Evolutionary conservation across 2,797 vertebrate genomes (phyloP), one percentile per base, ranked within the genome.

Genomic region (Molossus molossus): DNA sequence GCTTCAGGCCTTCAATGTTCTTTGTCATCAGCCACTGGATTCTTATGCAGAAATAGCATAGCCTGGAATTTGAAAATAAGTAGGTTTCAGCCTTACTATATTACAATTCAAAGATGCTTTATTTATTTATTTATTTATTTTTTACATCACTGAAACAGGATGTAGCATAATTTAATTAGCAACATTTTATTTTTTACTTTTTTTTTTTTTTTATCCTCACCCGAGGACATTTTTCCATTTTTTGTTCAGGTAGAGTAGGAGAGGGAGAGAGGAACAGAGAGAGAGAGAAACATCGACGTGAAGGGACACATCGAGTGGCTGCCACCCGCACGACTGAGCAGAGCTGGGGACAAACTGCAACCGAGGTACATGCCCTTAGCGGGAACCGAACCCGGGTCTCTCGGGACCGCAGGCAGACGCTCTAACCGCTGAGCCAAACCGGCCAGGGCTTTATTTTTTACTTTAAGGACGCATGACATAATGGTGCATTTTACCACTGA

Each of bases 361-460:
- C n/a, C n/a, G n/a, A n/a, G n/a, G n/a, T n/a, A n/a, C n/a, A n/a
- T n/a, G n/a, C n/a, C n/a, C n/a, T n/a, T n/a, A n/a, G n/a, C n/a
- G n/a, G n/a, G n/a, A n/a, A n/a, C n/a, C n/a, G n/a, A n/a, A n/a
- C n/a, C n/a, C n/a, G n/a, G n/a, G n/a, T n/a, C n/a, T n/a, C n/a
- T n/a, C n/a, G n/a, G n/a, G n/a, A n/a, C n/a, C n/a, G n/a, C n/a
- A n/a, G n/a, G n/a, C n/a, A n/a, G n/a, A n/a, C n/a, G n/a, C n/a
- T n/a, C n/a, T n/a, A n/a, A n/a, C n/a, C n/a, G n/a, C n/a, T n/a
- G n/a, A n/a, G n/a, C n/a, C n/a, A n/a, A n/a, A n/a, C n/a, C n/a
- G n/a, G n/a, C n/a, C n/a, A n/a, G n/a, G n/a, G n/a, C n/a, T 83
- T 87, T 87, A 45, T 82, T 75, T 33, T 91, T 33, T 91, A 64